These are phyloP conservation scores for Sebastolobus altivelis DNA, from an alignment of 2,797 vertebrate species.

Conservation along the genomic window DNA sequence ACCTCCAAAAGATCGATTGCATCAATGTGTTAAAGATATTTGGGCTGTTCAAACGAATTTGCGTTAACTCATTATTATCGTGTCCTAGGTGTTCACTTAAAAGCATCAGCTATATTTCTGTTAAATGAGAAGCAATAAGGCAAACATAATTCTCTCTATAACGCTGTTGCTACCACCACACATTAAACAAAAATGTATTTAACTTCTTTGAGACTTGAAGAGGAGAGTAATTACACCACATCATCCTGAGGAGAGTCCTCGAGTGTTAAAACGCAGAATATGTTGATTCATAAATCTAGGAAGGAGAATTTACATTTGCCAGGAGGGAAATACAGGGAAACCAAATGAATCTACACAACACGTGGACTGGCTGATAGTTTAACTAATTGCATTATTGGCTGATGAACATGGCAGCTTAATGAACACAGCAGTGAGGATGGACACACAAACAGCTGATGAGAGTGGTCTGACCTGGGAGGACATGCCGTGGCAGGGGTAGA, in stretches of 20 bases:
- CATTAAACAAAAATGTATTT: conserved; percentile 19
- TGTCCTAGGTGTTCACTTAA: conserved; percentile 8
- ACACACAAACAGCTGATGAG: not conserved
- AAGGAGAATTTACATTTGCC: not conserved
- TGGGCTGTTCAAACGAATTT: too few relatives aligned
- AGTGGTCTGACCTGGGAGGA: conserved; percentile 92
- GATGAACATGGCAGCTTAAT: not conserved
- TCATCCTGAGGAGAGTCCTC: not conserved
- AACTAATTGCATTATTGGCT: not conserved
- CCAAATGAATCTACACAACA: not conserved
- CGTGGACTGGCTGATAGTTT: not conserved
- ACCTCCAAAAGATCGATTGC: too few relatives aligned
- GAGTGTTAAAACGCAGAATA: conserved; percentile 4
- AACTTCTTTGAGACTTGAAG: not conserved
- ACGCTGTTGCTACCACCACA: not conserved
- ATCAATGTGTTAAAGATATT: too few relatives aligned
- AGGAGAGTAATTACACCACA: conserved; percentile 12
- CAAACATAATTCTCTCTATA: conserved; percentile 11
- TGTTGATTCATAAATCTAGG: not conserved
- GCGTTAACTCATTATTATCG: too few relatives aligned
- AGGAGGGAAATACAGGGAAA: not conserved
- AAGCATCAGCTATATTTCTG: conserved; percentile 5
- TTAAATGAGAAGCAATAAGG: conserved; percentile 17
- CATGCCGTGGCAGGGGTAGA: conserved; percentile 98
- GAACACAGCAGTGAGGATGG: not conserved